Evolutionary conservation across 2,888 invertebrate species (phyloP), one percentile per base, ranked within the genome.

Genomic region (Chirona hameri): DNA sequence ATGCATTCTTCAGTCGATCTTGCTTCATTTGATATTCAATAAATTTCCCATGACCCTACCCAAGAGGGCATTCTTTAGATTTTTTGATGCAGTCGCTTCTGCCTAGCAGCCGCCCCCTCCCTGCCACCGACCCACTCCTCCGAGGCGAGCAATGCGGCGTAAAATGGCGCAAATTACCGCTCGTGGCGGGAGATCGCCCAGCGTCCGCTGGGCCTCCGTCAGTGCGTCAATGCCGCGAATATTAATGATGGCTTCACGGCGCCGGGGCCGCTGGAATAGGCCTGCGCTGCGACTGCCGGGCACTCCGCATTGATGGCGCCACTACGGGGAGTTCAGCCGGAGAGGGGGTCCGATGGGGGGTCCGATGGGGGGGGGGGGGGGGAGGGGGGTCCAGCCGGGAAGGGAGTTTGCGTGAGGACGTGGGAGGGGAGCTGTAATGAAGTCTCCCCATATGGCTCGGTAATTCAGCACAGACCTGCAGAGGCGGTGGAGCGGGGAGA

Each of bases 151-250:
- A 69, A 27, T n/a, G 72, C 31, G 31, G 31, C 72, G 72, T 72
- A 72, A 72, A 72, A 72, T 72, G 72, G 72, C 72, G 72, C 72
- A 72, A 72, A 72, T 72, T 72, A 72, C 72, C 31, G 72, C 3
- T 24, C 52, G 52, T 18, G 31, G 72, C 31, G n/a, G 65, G 72
- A 31, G 72, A 72, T 27, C 72, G 31, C 72, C 72, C 12, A 27
- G 27, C 27, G 27, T 69, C 65, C 14, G 65, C 65, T 12, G 72
- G 72, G 31, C 72, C 12, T 31, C 72, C 72, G 72, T 72, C 72
- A 72, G 29, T 72, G 29, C 27, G 29, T 27, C 72, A 72, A 72
- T 72, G 72, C 72, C 14, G 31, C 72, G 72, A 72, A 72, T 72
- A 72, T 72, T 72, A 72, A 72, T 72, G 72, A 72, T 72, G 72